Base-by-base conservation (phyloP, 1,140 invertebrate genomes). In the Schmidtea mediterranea region DNA sequence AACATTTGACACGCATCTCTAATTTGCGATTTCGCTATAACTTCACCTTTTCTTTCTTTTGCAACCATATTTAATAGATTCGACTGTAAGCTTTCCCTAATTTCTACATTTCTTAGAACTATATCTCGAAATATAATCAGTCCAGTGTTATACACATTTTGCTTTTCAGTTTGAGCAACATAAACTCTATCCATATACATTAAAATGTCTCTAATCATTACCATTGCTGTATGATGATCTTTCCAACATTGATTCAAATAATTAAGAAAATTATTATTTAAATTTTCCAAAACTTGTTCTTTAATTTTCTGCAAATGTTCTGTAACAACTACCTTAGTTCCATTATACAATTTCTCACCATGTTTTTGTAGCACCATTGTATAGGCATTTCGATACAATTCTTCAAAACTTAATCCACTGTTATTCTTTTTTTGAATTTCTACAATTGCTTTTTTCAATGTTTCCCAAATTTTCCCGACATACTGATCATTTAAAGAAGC, bases 131-230 rank as follows among this genome's bases (percentile, higher is more conserved):
- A 98, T 59, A 98, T 82, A 56, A 86, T 89, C 53, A 98, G 74
- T 55, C 92, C 92, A 54, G 98, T 71, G 69, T 95, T 94, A 67
- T 97, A 97, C 41, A 98, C 90, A 71, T 92, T 94, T 57, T 97
- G 86, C 36, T 97, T 83, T 68, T 82, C 84, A 62, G 90, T 84
- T 63, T 94, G 87, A 62, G 86, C 82, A 19, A 98, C 90, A 71
- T 94, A 98, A 16, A 98, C 90, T 53, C 90, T 74, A 67, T 98
- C 92, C 87, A 98, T 95, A 61, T 98, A 98, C 92, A 98, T 98
- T 0, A 98, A 73, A 60, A 98, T 98, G 63, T 98, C 92, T 54
- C 92, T 73, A 53, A 98, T 98, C 92, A 98, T 98, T n/a, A 95
- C 86, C 92, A 98, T 97, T 8, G 87, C 92, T 5, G 89, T 97